Conservation (phyloP, 2,888 invertebrate genomes). For the Aquatica leii region DNA sequence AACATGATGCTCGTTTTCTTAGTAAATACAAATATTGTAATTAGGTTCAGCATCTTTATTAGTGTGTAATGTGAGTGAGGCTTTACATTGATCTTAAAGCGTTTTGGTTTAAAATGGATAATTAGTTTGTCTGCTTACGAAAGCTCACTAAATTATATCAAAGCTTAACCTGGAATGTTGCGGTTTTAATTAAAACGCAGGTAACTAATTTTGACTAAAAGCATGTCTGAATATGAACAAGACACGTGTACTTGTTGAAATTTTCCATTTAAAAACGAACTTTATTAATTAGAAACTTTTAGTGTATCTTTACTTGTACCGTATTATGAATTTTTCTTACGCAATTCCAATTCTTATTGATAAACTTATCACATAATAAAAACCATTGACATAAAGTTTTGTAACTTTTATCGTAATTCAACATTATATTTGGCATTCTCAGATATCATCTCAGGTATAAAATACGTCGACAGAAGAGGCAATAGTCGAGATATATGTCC, state of each 20-base stretch:
- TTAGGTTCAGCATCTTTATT: conserved; percentile 22
- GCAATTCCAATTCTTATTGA: neutral
- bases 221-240: conserved; percentile 12
- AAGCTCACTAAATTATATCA: conserved; percentile 52
- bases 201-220: conserved; percentile 47
- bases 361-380: conserved; percentile 4
- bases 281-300: neutral
- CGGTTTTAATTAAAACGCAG: conserved; percentile 55
- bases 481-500: conserved; percentile 50
- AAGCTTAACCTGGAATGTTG: conserved; percentile 52
- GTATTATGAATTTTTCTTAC: neutral
- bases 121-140: conserved; percentile 50
- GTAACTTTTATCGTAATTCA: conserved; percentile 21
- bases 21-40: conserved; percentile 13
- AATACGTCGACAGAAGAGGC: conserved; percentile 49
- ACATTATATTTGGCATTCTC: conserved; percentile 36
- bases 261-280: neutral
- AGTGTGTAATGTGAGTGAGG: conserved; percentile 27
- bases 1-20: too few relatives aligned
- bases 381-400: conserved; percentile 20
- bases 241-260: neutral
- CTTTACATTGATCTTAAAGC: conserved; percentile 28
- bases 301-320: neutral
- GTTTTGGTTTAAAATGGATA: conserved; percentile 40
- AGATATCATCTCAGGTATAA: conserved; percentile 48